Evolutionary conservation across 2,113 vertebrate genomes (phyloP), one percentile per base, ranked within the genome.

Genomic region (Epinephelus lanceolatus): DNA sequence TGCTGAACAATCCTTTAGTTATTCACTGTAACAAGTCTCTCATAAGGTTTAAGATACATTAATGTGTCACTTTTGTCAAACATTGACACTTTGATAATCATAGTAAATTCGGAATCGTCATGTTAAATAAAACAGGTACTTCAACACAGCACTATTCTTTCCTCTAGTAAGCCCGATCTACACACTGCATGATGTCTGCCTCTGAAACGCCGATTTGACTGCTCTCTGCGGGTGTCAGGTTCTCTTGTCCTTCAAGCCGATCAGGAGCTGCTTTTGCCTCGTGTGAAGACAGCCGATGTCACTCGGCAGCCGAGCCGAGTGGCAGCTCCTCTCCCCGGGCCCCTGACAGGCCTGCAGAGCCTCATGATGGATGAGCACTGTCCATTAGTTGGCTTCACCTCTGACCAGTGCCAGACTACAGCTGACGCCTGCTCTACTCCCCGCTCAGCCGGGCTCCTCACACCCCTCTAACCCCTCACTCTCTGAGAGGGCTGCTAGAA

Each of bases 311-410:
- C 57, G 33, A 60, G 85, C 84, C 84, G 92, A 94, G 90, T 94
- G 94, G 93, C 94, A 95, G 91, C 93, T 88, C 91, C 91, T 91
- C 90, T 92, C 92, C 53, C 80, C 47, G 83, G 92, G 92, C 91
- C 84, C 78, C 90, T 95, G 94, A 95, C 95, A 95, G 94, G 81
- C 92, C 91, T 89, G 92, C 92, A 85, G 89, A 94, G 93, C 89
- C 82, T 92, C 91, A 95, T 96, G 95, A 96, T 95, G 94, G 94
- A 96, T 96, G 95, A 95, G 94, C 89, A 94, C 91, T 95, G 95
- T 96, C 94, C 95, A 95, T 96, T 96, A 96, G 95, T 90, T 76
- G 86, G 82, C 91, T 91, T 94, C 95, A 96, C 94, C 95, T 94
- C 93, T 95, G 95, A 96, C 94, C 95, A 90, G 80, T 40, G 87